Percentiles rank a stretch among this genome's conserved stretches.
Conservation (phyloP, 2,888 invertebrate genomes). For the Allolobophora icterica region DNA sequence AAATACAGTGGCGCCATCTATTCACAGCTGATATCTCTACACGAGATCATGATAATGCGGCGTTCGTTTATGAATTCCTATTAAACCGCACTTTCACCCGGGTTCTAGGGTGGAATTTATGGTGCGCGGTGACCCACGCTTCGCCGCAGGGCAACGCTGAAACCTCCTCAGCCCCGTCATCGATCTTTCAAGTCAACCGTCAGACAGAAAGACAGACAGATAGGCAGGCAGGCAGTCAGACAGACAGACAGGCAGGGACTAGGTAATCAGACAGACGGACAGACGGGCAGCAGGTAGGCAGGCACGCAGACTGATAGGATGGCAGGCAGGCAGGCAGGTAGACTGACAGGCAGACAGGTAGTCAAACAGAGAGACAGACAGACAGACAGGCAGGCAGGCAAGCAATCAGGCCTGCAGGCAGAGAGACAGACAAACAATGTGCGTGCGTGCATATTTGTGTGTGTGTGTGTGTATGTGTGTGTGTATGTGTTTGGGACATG, state of each 20-base stretch:
- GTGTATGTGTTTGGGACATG: too few relatives aligned
- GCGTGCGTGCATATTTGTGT: too few relatives aligned
- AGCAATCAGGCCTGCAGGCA: too few relatives aligned
- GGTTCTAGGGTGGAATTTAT: neutral
- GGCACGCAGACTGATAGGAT: neutral
- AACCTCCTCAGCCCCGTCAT: neutral
- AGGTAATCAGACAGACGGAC: too few relatives aligned
- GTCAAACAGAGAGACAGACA: too few relatives aligned
- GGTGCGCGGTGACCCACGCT: neutral
- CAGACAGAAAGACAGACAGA: neutral
- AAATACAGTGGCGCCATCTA: neutral
- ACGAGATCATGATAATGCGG: neutral
- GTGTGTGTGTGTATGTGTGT: too few relatives aligned
- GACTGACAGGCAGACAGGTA: too few relatives aligned
- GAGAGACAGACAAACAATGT: too few relatives aligned
- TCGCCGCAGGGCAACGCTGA: neutral
- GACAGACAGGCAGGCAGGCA: too few relatives aligned
- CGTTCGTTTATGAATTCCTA: neutral
- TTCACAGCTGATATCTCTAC: neutral
- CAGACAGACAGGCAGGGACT: neutral
- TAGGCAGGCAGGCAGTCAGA: neutral
- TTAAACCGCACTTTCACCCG: neutral
- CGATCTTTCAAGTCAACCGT: neutral
- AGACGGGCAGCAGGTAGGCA: too few relatives aligned
- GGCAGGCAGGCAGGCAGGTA: too few relatives aligned